Evolutionary conservation across 2,888 invertebrate species (phyloP).

Genomic region (Hypomecis punctinalis): DNA sequence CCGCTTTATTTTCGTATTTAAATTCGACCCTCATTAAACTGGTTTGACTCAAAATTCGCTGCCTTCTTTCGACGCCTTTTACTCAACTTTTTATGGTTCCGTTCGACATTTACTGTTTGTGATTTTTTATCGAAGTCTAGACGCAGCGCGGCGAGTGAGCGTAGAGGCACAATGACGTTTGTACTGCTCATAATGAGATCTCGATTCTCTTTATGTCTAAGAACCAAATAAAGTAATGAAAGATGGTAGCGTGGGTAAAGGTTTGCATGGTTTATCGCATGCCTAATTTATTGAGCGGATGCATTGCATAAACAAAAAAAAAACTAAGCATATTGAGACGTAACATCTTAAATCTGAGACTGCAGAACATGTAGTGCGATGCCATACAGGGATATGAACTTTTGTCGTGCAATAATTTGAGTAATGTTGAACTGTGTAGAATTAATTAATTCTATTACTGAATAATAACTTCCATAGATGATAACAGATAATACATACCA

Average conservation of each 20-base stretch:
- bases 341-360: too few species aligned
- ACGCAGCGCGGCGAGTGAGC: constrained; percentile 51
- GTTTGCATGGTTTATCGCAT: constrained; percentile 36
- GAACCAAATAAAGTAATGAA: constrained; percentile 45
- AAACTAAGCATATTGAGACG: too few species aligned
- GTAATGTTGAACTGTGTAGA: too few species aligned
- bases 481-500: too few species aligned
- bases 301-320: background rate
- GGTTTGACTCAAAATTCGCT: constrained; percentile 84
- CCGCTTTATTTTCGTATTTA: constrained; percentile 83
- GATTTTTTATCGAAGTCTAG: constrained; percentile 72
- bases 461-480: too few species aligned
- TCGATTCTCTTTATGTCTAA: constrained; percentile 64
- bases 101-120: constrained; percentile 82
- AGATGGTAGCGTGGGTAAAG: constrained; percentile 35
- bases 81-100: constrained; percentile 84
- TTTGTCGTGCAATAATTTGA: too few species aligned
- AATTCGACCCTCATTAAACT: constrained; percentile 85
- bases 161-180: constrained; percentile 63
- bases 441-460: too few species aligned
- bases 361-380: too few species aligned
- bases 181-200: constrained; percentile 64
- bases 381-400: too few species aligned
- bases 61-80: constrained; percentile 85
- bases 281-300: constrained; percentile 26